phyloP scores from a whole-genome alignment of 2,888 invertebrate genomes.

The Rhogogaster chlorosoma region DNA sequence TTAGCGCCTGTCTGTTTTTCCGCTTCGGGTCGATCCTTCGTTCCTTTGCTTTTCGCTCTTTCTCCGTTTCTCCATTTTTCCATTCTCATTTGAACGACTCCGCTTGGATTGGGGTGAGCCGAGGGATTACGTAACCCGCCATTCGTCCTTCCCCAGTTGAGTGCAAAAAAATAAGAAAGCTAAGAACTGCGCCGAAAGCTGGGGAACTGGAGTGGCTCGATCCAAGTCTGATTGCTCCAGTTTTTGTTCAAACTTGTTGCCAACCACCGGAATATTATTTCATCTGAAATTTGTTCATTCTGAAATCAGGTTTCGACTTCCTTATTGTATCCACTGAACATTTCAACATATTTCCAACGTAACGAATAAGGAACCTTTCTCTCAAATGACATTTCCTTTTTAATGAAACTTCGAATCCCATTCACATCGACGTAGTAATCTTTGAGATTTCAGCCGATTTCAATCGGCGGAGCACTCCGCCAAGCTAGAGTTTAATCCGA shows the following conservation, averaged over 20 bases:
- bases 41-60: conserved; percentile 13
- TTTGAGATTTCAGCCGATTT: conserved; percentile 7
- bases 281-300: neutral
- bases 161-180: conserved; percentile 16
- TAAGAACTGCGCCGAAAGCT: conserved; percentile 30
- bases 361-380: neutral
- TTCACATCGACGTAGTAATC: neutral
- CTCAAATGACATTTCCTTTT: neutral
- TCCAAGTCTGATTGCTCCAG: conserved; percentile 14
- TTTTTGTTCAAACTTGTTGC: conserved; percentile 37
- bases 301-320: neutral
- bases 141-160: conserved; percentile 16
- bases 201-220: conserved; percentile 2
- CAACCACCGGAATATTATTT: conserved; percentile 9
- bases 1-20: conserved; percentile 39
- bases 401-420: conserved; percentile 5
- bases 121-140: conserved; percentile 61
- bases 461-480: neutral
- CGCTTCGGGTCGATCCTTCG: neutral
- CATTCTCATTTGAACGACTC: conserved; percentile 29
- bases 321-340: neutral
- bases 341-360: neutral
- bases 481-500: conserved; percentile 18
- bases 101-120: conserved; percentile 73
- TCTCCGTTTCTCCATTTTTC: neutral